Evolutionary conservation across 2,888 invertebrate species (phyloP), one percentile per base, ranked within the genome.

Genomic region (Meteorus cinctellus): DNA sequence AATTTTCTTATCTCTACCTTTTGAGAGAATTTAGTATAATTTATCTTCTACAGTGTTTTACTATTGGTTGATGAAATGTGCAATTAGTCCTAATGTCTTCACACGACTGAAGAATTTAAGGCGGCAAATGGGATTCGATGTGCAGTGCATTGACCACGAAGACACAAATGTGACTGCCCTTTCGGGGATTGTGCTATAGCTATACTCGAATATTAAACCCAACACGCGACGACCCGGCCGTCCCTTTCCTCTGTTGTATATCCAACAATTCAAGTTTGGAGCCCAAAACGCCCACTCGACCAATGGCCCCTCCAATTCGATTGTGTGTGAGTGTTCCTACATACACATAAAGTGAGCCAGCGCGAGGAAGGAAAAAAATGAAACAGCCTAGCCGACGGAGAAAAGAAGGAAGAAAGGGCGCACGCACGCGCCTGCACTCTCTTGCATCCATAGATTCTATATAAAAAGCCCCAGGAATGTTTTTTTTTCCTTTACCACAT

Each of bases 241-340:
- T 48, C 41, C 41, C 41, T 41, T 41, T 12, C 41, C 41, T 8
- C 41, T 41, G 41, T 41, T 41, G 41, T 41, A 41, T 41, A 41
- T 10, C 41, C 8, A 41, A 19, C 19, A 55, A 55, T 55, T 55
- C 55, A 19, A 55, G 55, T 19, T 55, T 19, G 48, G 69, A 70
- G 73, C 76, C 71, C 76, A 82, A 82, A 81, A 81, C 81, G 79
- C 80, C 82, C 81, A 81, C 84, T 77, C 72, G 76, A 65, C 65
- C 65, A 74, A 68, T 65, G 65, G 68, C 68, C 62, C 55, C 12
- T 41, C 8, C 41, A 41, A 8, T 41, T 2, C 41, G 12, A 41
- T 41, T 41, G 41, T 41, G 41, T 41, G 41, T 41, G 41, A 12
- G 12, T 41, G 41, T 12, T 41, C 41, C 2, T 41, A 12, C 12